Evolutionary conservation across 1,140 invertebrate species (phyloP), one percentile per base, ranked within the genome.

Genomic region (Apis laboriosa): DNA sequence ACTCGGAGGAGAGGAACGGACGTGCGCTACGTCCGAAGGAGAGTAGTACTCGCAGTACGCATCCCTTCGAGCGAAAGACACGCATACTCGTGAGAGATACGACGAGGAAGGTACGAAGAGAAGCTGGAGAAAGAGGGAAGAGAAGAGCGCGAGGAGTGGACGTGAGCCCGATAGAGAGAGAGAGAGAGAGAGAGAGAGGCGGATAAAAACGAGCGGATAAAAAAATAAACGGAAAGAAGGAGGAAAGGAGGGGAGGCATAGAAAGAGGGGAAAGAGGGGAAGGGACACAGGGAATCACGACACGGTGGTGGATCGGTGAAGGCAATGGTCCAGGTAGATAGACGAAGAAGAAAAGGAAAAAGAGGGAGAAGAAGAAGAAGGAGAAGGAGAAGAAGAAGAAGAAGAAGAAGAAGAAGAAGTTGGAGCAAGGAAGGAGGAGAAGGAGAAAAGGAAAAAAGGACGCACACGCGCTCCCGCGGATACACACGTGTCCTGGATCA

Each of bases 401-500:
- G 55, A 43, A 49, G 55, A 28, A 13, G 49, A 21, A 19, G 43
- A 17, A 19, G 34, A 34, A 24, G 2, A 21, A 53, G 49, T 49
- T 8, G 56, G 49, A 13, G 49, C 5, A 43, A 21, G 15, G 43
- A 21, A 64, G 60, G 53, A 68, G 64, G 19, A 58, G 71, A 43
- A 56, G 28, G 34, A 70, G 55, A 43, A 49, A n/a, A 49, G 60
- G 15, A 34, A 19, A 86, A 80, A 80, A 73, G 63, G 72, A 63
- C 56, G 79, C 72, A 71, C 70, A 86, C 63, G 71, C 81, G 79
- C 67, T 86, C 77, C 75, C 83, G 58, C 74, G 72, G 84, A 86
- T 84, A 88, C 87, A 87, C 90, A 88, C 90, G 90, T 92, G 88
- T 90, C 89, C 89, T 90, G 90, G 88, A 91, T 91, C 88, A 88